Conservation (phyloP, 2,888 invertebrate genomes). For the Tridacna gigas region DNA sequence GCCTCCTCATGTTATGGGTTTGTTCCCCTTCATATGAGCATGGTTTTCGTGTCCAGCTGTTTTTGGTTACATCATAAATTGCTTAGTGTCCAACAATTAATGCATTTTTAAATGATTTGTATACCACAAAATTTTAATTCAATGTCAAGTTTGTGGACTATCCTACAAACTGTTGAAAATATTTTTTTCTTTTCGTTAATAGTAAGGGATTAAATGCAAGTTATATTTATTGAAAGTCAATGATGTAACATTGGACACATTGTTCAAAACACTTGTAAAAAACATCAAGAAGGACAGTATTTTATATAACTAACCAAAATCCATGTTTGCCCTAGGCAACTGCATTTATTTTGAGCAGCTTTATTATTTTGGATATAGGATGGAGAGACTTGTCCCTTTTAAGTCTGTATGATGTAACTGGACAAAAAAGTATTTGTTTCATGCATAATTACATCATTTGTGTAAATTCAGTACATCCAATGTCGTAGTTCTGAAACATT, state of each 20-base stretch:
- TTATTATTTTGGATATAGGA: neutral
- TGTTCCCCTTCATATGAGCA: too few species aligned
- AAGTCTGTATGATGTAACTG: neutral
- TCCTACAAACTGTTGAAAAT: neutral
- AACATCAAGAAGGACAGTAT: neutral
- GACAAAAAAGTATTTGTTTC: slow-evolving; percentile 4
- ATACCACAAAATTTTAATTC: neutral
- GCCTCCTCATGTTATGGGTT: too few species aligned
- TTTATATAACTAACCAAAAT: neutral
- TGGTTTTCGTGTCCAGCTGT: neutral
- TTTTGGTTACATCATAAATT: neutral
- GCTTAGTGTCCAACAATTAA: neutral
- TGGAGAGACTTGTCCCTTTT: neutral
- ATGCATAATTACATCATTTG: slow-evolving; percentile 9
- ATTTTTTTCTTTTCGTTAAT: neutral
- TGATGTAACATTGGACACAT: too few species aligned
- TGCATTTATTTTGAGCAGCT: neutral
- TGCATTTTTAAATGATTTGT: neutral
- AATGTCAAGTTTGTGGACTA: neutral
- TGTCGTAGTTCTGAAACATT: neutral
- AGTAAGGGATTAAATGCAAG: too few species aligned
- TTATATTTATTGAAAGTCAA: too few species aligned
- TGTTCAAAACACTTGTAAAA: too few species aligned
- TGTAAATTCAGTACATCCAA: neutral
- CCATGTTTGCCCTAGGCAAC: neutral